Base-by-base conservation (phyloP, 2,797 vertebrate genomes). In the Paratrypauchen microcephalus region DNA sequence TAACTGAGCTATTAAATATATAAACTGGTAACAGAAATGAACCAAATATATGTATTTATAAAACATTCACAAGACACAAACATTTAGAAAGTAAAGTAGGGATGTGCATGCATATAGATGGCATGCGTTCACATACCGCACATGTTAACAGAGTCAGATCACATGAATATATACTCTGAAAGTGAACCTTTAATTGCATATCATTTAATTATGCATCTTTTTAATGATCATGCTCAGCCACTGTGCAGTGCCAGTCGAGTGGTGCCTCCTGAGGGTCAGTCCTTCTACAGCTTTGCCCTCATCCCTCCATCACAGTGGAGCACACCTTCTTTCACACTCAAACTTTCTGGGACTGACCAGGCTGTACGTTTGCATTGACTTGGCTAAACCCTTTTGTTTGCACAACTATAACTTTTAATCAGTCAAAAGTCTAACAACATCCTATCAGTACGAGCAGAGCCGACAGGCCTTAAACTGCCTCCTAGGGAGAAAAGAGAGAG, bases 391-490 rank as follows among this genome's bases (percentile, higher is more conserved):
- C 65, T 70, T 72, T 76, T 55, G 73, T 75, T 79, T 85, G 71
- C 21, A 77, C 52, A 72, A 80, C 76, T 77, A 79, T 68, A 81
- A 72, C 79, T 87, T 76, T 2, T 78, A 76, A 82, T 87, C 73
- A 72, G 79, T 88, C 82, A 65, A 84, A 81, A 85, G 76, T 75
- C 83, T 77, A 78, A 80, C 71, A 83, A 84, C 77, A 86, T 85
- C 84, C 86, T 92, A 92, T 93, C 85, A 91, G 88, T 92, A 88
- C 74, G 91, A 92, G 89, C 82, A 91, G 88, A 94, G 89, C 78
- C 87, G 87, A 91, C 91, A 93, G 81, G 90, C 88, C 91, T 94
- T 93, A 90, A 88, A 91, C 90, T 92, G 89, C 82, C 87, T 87
- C 92, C 93, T 93, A 85, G 56, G 87, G 88, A 86, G 83, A 87